Percentiles rank a stretch among this genome's conserved stretches.
phyloP scores from a whole-genome alignment of 2,888 invertebrate genomes.

The Parelbella ahira region DNA sequence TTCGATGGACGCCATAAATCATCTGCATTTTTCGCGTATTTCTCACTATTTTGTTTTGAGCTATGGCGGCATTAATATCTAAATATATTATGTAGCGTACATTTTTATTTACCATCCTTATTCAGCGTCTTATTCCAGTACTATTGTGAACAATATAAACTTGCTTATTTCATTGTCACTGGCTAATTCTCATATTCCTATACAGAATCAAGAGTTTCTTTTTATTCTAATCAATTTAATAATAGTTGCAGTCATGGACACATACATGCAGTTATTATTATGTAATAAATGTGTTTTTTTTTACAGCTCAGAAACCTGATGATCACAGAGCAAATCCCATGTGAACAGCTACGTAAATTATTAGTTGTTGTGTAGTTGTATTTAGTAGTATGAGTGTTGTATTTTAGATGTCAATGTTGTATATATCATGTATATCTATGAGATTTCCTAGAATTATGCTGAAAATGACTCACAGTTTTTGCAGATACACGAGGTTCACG shows the following conservation, averaged over 20 bases:
- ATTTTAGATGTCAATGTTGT: conserved; percentile 45
- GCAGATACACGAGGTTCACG: conserved; percentile 63
- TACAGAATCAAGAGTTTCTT: too few relatives aligned
- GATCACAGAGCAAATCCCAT: conserved; percentile 66
- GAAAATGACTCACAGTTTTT: conserved; percentile 72
- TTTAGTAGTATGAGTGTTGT: conserved; percentile 37
- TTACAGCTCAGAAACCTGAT: conserved; percentile 53
- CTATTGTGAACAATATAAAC: conserved; percentile 11
- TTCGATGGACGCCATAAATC: too few relatives aligned
- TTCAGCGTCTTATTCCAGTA: conserved; percentile 8
- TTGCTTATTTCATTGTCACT: conserved; percentile 18
- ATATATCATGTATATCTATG: conserved; percentile 37
- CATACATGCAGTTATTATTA: conserved; percentile 13
- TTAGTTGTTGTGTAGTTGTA: conserved; percentile 28
- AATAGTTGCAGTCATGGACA: conserved; percentile 14
- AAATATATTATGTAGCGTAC: too few relatives aligned
- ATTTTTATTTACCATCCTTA: too few relatives aligned
- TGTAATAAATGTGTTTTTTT: conserved; percentile 38
- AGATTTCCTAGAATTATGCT: conserved; percentile 64
- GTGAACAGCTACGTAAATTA: conserved; percentile 37
- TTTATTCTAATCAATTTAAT: too few relatives aligned
- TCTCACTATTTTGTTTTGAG: too few relatives aligned
- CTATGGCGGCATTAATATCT: too few relatives aligned
- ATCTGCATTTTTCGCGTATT: too few relatives aligned
- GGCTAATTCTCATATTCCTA: conserved; percentile 13